Conservation (phyloP, 2,113 vertebrate genomes). For the Chionis minor region DNA sequence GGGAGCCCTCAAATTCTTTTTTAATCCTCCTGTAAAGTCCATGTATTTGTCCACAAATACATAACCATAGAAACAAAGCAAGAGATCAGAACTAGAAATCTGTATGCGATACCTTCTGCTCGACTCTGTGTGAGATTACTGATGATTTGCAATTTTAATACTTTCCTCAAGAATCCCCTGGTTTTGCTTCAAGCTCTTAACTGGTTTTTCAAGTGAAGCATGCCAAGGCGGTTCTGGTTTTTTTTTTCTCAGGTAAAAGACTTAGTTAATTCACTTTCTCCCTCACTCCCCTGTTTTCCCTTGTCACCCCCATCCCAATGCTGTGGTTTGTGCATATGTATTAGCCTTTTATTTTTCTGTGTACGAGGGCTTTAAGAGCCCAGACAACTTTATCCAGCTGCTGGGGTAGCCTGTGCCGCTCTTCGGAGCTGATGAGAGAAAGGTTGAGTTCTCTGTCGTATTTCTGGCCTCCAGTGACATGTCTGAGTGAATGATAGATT, state of each 20-base stretch:
- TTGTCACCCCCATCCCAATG: rapidly evolving
- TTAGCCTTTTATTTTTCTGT: background rate
- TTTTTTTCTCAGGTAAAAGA: background rate
- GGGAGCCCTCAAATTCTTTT: background rate
- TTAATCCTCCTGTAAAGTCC: background rate
- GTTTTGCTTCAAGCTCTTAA: constrained; percentile 13
- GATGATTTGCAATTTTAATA: constrained; percentile 17
- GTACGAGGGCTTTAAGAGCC: background rate
- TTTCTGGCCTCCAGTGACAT: background rate
- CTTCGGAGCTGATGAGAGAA: background rate
- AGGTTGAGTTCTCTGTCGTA: background rate
- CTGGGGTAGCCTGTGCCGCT: background rate
- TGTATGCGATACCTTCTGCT: background rate
- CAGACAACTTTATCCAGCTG: background rate
- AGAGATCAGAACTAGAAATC: background rate
- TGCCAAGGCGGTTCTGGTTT: background rate
- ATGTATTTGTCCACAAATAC: background rate
- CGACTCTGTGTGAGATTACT: background rate
- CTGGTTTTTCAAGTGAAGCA: constrained; percentile 30
- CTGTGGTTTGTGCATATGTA: background rate
- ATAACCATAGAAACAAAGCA: background rate
- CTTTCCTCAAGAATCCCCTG: background rate
- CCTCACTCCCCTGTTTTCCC: background rate
- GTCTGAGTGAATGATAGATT: background rate
- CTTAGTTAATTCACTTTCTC: background rate